phyloP scores from a whole-genome alignment of 1,140 invertebrate species.

The Drosophila sulfurigaster region DNA sequence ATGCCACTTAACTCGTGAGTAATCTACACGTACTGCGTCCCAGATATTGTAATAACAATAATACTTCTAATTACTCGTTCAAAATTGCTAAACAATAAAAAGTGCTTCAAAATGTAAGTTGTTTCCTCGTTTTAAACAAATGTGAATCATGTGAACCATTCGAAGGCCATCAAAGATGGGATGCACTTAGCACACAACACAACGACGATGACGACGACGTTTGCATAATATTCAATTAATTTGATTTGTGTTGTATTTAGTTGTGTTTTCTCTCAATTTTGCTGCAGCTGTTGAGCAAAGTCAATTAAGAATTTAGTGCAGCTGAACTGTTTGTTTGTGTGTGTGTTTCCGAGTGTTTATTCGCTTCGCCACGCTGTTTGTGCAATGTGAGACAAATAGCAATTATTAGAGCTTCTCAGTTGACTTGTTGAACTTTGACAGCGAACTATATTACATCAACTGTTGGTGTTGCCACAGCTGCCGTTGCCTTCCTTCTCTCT shows the following conservation, averaged over 20 bases:
- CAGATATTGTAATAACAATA: conserved; percentile 4
- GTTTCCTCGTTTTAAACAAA: conserved; percentile 2
- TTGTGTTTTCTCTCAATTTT: conserved; percentile 14
- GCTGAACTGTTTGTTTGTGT: conserved; percentile 27
- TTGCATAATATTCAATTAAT: conserved; percentile 81
- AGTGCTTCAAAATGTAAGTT: conserved; percentile 3
- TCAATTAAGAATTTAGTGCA: conserved; percentile 73
- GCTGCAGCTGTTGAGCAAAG: conserved; percentile 55
- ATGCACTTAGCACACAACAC: conserved; percentile 34
- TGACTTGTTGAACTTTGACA: conserved; percentile 69
- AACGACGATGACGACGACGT: conserved; percentile 19
- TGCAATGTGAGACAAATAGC: conserved; percentile 41
- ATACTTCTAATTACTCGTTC: conserved; percentile 6
- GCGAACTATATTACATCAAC: conserved; percentile 13
- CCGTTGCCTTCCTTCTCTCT: background rate
- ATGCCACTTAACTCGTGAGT: conserved; percentile 2
- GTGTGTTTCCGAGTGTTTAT: conserved; percentile 6
- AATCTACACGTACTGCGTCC: background rate
- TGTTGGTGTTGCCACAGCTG: background rate
- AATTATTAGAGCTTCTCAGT: conserved; percentile 54
- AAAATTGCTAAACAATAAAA: background rate
- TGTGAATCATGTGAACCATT: conserved; percentile 23
- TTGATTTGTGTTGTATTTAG: conserved; percentile 56
- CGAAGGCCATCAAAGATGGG: conserved; percentile 46
- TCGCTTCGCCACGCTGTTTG: conserved; percentile 16